These are phyloP conservation scores for Panthera uncia DNA, from an alignment of 2,113 vertebrate genomes.

Conservation along the genomic window DNA sequence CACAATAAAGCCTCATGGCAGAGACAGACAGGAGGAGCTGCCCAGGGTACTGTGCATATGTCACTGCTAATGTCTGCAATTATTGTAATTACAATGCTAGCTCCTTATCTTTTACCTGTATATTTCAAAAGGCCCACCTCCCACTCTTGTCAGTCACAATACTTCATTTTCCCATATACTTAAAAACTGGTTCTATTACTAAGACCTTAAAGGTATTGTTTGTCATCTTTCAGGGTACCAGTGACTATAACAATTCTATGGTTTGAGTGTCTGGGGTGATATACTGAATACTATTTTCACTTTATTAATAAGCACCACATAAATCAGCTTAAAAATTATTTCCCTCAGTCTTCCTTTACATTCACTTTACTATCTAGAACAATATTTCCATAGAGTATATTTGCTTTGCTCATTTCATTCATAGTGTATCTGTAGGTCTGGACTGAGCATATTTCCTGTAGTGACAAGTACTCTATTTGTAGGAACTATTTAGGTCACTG, in stretches of 20 bases:
- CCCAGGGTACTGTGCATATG: background rate
- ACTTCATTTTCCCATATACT: constrained; percentile 4
- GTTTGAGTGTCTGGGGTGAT: background rate
- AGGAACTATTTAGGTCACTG: constrained; percentile 66
- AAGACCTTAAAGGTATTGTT: background rate
- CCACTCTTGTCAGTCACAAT: background rate
- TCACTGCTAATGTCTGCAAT: background rate
- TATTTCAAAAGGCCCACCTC: constrained; percentile 18
- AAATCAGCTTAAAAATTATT: constrained; percentile 37
- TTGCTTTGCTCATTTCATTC: constrained; percentile 47
- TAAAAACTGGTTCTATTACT: constrained; percentile 32
- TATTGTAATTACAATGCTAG: background rate
- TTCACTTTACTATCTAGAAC: constrained; percentile 21
- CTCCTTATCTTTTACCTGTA: background rate
- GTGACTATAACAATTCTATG: background rate
- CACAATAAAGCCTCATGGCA: background rate
- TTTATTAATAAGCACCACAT: constrained; percentile 18
- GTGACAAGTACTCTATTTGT: constrained; percentile 61
- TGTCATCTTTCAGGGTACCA: constrained; percentile 17
- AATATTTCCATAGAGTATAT: constrained; percentile 1
- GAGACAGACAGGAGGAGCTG: background rate
- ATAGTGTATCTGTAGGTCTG: background rate
- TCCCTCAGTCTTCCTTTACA: constrained; percentile 5
- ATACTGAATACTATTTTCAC: constrained; percentile 20
- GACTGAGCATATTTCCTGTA: constrained; percentile 41